Conservation (phyloP, 2,888 invertebrate genomes). For the Atethmia centrago region DNA sequence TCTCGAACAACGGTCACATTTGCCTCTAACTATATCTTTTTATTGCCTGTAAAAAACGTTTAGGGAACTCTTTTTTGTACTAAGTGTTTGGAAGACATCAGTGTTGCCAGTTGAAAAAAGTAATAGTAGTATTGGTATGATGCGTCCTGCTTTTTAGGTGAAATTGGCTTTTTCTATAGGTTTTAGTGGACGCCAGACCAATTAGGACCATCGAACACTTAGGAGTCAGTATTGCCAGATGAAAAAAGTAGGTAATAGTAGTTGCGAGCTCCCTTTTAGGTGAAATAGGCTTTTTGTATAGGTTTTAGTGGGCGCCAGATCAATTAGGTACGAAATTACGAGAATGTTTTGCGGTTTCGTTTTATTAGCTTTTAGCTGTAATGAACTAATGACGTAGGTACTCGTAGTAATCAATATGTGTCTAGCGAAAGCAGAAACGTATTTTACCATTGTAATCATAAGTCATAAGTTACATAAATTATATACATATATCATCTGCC, state of each 20-base stretch:
- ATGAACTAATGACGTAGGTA: not conserved
- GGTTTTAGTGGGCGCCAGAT: not conserved
- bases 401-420: not conserved
- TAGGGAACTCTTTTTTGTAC: conserved; percentile 28
- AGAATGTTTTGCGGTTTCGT: not conserved
- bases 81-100: conserved; percentile 40
- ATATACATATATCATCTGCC: too few species aligned
- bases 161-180: not conserved
- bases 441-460: not conserved
- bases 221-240: conserved; percentile 19
- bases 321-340: not conserved
- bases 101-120: conserved; percentile 20
- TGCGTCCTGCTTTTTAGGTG: not conserved
- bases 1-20: conserved; percentile 32
- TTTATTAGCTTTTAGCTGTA: not conserved
- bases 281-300: not conserved
- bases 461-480: not conserved
- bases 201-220: not conserved
- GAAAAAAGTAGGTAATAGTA: not conserved
- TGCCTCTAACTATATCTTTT: conserved; percentile 38
- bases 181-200: conserved; percentile 2
- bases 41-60: conserved; percentile 52
- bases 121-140: conserved; percentile 1
- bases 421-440: not conserved
- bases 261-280: not conserved